Conservation (phyloP, 2,797 vertebrate species). For the Trachurus trachurus region DNA sequence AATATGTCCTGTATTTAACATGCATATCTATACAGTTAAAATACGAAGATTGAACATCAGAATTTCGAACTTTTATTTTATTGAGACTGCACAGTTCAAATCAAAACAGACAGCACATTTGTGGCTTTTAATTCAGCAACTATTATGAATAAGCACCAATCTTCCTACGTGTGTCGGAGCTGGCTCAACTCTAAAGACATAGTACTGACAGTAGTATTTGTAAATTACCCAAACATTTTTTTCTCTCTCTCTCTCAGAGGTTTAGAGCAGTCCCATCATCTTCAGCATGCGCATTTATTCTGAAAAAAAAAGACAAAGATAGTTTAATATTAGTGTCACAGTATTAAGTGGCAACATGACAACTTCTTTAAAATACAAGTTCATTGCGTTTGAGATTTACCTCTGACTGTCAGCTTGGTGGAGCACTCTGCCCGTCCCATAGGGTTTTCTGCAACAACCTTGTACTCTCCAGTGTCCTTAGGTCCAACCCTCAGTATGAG, state of each 20-base stretch:
- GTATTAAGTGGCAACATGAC: not conserved
- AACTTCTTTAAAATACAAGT: not conserved
- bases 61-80: constrained; percentile 36
- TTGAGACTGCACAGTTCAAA: constrained; percentile 38
- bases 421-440: constrained; percentile 87
- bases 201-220: too few relatives aligned
- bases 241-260: not conserved
- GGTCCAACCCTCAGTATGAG: constrained; percentile 87
- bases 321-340: constrained; percentile 10
- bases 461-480: constrained; percentile 90
- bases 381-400: constrained; percentile 69
- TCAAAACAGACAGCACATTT: constrained; percentile 4
- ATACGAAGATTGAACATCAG: constrained; percentile 4
- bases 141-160: not conserved
- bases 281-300: constrained; percentile 73
- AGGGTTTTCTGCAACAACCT: constrained; percentile 86
- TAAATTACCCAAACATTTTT: constrained; percentile 14
- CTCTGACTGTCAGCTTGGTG: constrained; percentile 90
- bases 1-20: constrained; percentile 8
- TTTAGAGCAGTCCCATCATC: constrained; percentile 20
- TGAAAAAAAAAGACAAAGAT: constrained; percentile 53
- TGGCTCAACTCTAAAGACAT: constrained; percentile 39
- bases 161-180: constrained; percentile 4
- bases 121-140: constrained; percentile 24
- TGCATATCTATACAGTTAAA: constrained; percentile 1